Conservation (phyloP, 2,888 invertebrate species). For the Byasa hedistus region DNA sequence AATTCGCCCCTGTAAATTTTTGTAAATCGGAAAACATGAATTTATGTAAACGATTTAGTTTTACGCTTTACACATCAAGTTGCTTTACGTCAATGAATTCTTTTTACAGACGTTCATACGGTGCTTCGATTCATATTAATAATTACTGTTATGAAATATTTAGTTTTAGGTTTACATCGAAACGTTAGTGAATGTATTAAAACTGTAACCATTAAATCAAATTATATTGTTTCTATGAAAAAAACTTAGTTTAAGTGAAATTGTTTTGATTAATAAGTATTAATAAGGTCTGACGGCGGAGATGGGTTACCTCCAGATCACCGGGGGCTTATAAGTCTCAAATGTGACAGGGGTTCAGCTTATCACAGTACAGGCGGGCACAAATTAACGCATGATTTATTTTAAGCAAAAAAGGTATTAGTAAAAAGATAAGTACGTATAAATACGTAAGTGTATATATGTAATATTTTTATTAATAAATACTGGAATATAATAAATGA, state of each 20-base stretch:
- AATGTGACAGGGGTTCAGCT: not conserved
- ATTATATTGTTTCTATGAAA: not conserved
- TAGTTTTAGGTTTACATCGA: too few relatives aligned
- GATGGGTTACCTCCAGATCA: not conserved
- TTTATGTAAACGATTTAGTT: conserved; percentile 3
- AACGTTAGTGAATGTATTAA: too few relatives aligned
- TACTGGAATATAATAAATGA: too few relatives aligned
- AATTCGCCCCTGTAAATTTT: conserved; percentile 22
- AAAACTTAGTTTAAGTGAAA: not conserved
- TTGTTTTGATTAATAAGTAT: not conserved
- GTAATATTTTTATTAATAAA: too few relatives aligned
- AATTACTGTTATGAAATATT: too few relatives aligned
- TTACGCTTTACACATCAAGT: not conserved
- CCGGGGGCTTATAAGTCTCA: not conserved
- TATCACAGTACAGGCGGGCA: not conserved
- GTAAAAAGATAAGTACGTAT: too few relatives aligned
- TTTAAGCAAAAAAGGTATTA: not conserved
- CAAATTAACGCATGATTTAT: conserved; percentile 1
- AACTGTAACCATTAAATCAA: too few relatives aligned
- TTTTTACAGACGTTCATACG: not conserved
- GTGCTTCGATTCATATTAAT: too few relatives aligned
- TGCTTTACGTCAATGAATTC: not conserved
- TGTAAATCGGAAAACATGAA: conserved; percentile 27
- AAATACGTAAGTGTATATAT: too few relatives aligned
- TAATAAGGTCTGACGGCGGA: not conserved